Evolutionary conservation across 2,113 vertebrate genomes (phyloP).

Genomic region (Ctenomys sociabilis): DNA sequence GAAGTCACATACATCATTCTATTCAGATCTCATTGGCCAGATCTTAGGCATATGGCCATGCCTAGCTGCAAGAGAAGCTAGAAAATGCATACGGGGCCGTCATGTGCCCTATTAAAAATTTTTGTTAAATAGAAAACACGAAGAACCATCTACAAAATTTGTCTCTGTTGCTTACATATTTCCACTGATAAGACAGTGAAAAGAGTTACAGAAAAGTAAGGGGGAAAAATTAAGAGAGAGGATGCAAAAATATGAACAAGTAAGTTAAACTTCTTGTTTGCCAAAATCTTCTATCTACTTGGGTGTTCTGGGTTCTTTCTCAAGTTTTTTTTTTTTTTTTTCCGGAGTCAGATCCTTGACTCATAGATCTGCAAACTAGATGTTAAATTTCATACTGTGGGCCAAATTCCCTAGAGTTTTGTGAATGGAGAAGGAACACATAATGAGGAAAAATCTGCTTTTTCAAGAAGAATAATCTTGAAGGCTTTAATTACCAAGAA

Average conservation of each 20-base stretch:
- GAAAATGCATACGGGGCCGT: neutral
- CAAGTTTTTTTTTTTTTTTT: neutral
- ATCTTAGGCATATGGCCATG: neutral
- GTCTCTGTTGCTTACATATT: neutral
- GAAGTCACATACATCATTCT: neutral
- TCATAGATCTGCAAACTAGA: neutral
- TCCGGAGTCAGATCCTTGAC: neutral
- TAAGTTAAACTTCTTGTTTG: neutral
- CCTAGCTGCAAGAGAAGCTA: constrained; percentile 38
- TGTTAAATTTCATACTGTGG: neutral
- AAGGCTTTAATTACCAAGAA: neutral
- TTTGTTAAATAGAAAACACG: neutral
- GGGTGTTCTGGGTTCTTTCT: neutral
- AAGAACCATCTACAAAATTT: neutral
- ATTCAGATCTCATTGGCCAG: neutral
- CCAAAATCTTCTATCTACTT: neutral
- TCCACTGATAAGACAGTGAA: neutral
- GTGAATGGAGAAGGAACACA: neutral
- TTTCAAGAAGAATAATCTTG: neutral
- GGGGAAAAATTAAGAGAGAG: neutral
- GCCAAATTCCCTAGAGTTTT: neutral
- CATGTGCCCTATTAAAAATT: neutral
- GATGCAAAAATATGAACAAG: neutral
- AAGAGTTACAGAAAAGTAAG: neutral
- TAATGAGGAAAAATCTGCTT: neutral